Evolutionary conservation across 2,888 invertebrate genomes (phyloP), one percentile per base, ranked within the genome.

Genomic region (Tenodera sinensis): DNA sequence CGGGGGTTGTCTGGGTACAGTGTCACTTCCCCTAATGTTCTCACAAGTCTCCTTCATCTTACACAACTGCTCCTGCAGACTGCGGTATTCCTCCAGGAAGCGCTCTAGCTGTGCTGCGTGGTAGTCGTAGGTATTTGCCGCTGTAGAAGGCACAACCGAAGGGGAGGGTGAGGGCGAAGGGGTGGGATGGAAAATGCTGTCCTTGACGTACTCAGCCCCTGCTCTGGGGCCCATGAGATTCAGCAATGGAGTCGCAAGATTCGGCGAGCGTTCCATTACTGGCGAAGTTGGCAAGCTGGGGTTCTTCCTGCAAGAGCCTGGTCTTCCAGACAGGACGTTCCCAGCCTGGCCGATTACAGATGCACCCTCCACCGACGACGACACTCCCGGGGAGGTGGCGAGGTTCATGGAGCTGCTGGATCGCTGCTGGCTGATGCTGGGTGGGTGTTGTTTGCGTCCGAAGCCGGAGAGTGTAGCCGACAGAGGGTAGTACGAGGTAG

Each of bases 31-130:
- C 71, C 94, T 93, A 91, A 96, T 94, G 91, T 95, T 96, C 91
- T 97, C 96, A 92, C 97, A 95, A 30, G 96, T 96, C 92, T 96
- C 96, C 92, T 97, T 97, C 97, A 97, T 97, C 92, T 96, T 96
- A 90, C 96, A 96, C 91, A 97, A 93, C 92, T 97, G 96, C 92
- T 96, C 96, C 92, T 97, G 96, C 89, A 97, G 94, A 91, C 95
- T 96, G 91, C 97, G 95, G 92, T 97, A 97, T 92, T 97, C 97
- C 92, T 97, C 96, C 84, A 97, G 94, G 92, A 97, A 97, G 89
- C 96, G 95, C 92, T 97, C 97, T 90, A 97, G 93, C 92, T 97
- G 97, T 27, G 97, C 96, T 0, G 97, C 96, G 92, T 97, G 96
- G 92, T 97, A 97, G 92, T 97, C 97, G 92, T 96, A 97, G 28